Conservation (phyloP, 2,888 invertebrate genomes). For the Thera obeliscata region DNA sequence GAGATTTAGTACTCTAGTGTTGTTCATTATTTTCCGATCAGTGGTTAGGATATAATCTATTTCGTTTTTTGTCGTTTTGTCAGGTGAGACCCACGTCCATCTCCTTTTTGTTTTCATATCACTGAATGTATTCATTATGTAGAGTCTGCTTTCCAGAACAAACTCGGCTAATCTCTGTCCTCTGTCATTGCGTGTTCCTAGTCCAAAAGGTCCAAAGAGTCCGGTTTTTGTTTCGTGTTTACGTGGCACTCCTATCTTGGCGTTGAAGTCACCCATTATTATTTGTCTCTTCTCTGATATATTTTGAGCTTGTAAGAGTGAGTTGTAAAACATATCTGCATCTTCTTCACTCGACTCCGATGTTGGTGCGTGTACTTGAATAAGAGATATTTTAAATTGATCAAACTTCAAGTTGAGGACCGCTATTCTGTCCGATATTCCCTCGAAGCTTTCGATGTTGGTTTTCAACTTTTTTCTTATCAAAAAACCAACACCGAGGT, state of each 20-base stretch:
- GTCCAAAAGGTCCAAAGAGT: conserved; percentile 5
- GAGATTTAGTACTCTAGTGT: not conserved
- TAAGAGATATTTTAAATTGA: no score
- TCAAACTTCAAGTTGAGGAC: no score
- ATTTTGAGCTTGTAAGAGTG: conserved; percentile 17
- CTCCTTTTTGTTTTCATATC: conserved; percentile 4
- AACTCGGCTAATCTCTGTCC: conserved; percentile 5
- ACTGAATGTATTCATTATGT: conserved; percentile 4
- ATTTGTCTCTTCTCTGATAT: conserved; percentile 6
- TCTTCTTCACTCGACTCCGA: not conserved
- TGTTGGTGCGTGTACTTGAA: no score
- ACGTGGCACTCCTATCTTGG: conserved; percentile 4
- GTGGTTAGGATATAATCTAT: conserved; percentile 11
- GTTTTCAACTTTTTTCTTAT: no score
- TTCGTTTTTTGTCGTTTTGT: conserved; percentile 9
- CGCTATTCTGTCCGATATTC: no score
- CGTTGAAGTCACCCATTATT: conserved; percentile 4
- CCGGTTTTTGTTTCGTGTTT: not conserved
- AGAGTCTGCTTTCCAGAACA: not conserved
- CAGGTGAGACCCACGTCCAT: conserved; percentile 17
- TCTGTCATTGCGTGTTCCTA: conserved; percentile 10
- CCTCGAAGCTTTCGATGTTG: no score
- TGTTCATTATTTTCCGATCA: not conserved
- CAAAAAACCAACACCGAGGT: no score
- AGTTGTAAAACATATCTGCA: conserved; percentile 22